A percentile compares a stretch with the other conserved stretches of the same genome.
phyloP scores from a whole-genome alignment of 1,140 invertebrate genomes.

The Heliconius melpomene region DNA sequence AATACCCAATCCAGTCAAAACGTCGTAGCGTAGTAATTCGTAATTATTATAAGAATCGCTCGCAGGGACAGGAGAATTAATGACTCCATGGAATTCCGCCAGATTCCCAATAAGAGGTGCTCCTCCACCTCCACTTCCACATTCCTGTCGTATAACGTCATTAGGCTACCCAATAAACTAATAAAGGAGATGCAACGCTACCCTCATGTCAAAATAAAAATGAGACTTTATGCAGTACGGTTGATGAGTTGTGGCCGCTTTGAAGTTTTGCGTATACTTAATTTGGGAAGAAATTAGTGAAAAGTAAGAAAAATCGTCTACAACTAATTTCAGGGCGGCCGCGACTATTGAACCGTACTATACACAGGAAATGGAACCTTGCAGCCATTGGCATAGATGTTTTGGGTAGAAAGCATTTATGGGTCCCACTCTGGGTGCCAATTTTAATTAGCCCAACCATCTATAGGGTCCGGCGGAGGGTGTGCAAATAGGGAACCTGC shows the following conservation, averaged over 20 bases:
- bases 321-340: too few species aligned
- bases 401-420: conserved; percentile 35
- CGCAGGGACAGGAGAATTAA: conserved; percentile 40
- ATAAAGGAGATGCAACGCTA: conserved; percentile 55
- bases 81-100: conserved; percentile 39
- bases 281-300: too few species aligned
- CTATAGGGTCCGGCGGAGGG: conserved; percentile 63
- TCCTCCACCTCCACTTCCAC: conserved; percentile 31
- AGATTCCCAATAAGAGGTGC: conserved; percentile 49
- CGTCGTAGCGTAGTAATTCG: conserved; percentile 34
- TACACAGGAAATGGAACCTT: conserved; percentile 41
- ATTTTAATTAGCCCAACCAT: conserved; percentile 76
- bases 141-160: conserved; percentile 46
- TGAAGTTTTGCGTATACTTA: too few species aligned
- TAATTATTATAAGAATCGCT: conserved; percentile 43
- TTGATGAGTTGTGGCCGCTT: too few species aligned
- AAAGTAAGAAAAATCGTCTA: too few species aligned
- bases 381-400: conserved; percentile 32
- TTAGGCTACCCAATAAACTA: conserved; percentile 62
- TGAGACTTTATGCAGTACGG: not conserved
- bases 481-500: conserved; percentile 72
- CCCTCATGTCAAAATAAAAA: conserved; percentile 42
- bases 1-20: conserved; percentile 24
- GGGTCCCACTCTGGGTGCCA: conserved; percentile 61
- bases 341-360: not conserved